Evolutionary conservation across 2,888 invertebrate genomes (phyloP).

Genomic region (Melinaea marsaeus): DNA sequence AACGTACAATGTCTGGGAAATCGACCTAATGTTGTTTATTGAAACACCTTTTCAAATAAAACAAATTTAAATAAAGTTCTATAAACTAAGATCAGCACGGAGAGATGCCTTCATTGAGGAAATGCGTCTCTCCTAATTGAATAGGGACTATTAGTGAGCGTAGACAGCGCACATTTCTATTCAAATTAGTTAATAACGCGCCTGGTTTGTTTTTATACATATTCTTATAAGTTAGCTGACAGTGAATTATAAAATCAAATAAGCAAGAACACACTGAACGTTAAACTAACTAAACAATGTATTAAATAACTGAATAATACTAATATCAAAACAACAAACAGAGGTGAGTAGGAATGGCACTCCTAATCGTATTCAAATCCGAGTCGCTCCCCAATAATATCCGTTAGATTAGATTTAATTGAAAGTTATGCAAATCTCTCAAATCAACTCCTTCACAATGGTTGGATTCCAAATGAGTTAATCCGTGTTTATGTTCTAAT

Average conservation of each 20-base stretch:
- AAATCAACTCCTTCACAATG: constrained; percentile 76
- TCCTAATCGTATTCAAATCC: constrained; percentile 46
- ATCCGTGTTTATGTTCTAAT: constrained; percentile 77
- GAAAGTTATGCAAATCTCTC: constrained; percentile 78
- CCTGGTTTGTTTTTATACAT: constrained; percentile 30
- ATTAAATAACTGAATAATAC: background rate
- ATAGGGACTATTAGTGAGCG: constrained; percentile 57
- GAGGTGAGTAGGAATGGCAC: constrained; percentile 16
- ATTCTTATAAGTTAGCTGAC: background rate
- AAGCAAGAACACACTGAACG: background rate
- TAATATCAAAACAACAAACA: constrained; percentile 9
- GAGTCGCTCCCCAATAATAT: constrained; percentile 67
- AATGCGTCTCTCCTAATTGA: constrained; percentile 68
- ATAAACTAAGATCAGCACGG: constrained; percentile 60
- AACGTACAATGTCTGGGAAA: no score
- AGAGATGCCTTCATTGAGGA: constrained; percentile 65
- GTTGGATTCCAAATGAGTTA: constrained; percentile 77
- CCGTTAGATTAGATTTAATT: constrained; percentile 74
- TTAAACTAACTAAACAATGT: background rate
- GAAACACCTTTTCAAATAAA: no score
- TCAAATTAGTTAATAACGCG: constrained; percentile 65
- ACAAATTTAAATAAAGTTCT: constrained; percentile 35
- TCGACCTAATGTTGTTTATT: no score
- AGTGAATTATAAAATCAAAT: background rate
- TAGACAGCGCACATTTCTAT: constrained; percentile 71